These are phyloP conservation scores for Melinopterus prodromus DNA, from an alignment of 2,888 invertebrate species.

Conservation along the genomic window DNA sequence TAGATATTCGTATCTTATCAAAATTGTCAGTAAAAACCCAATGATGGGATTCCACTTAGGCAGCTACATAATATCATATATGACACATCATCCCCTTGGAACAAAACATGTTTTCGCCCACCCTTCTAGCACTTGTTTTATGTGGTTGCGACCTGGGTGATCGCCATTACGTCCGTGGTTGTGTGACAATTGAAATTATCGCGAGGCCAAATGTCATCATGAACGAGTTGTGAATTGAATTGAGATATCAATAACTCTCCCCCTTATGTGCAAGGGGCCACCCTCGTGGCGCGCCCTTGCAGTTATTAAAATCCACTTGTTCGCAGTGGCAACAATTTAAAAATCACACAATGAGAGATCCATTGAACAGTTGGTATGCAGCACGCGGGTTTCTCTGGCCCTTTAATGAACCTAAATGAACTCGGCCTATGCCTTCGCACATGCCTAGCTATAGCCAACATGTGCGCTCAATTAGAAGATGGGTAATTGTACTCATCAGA, in stretches of 20 bases:
- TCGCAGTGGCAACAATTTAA: conserved; percentile 45
- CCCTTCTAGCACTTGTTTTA: background rate
- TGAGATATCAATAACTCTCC: conserved; percentile 33
- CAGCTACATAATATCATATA: background rate
- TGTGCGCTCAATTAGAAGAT: background rate
- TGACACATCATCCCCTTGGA: background rate
- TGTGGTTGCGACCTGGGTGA: background rate
- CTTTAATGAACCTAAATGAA: conserved; percentile 22
- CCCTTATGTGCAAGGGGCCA: background rate
- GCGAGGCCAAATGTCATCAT: background rate
- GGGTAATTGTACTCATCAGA: background rate
- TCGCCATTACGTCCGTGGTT: background rate
- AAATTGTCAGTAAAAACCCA: background rate
- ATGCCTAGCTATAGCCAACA: background rate
- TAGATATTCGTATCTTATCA: too few relatives aligned
- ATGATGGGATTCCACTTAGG: too few relatives aligned
- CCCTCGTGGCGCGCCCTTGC: conserved; percentile 38
- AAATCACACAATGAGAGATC: conserved; percentile 26
- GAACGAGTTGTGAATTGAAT: conserved; percentile 14
- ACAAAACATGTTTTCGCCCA: background rate
- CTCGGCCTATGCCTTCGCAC: background rate
- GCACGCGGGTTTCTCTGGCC: conserved; percentile 10
- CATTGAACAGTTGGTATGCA: conserved; percentile 25
- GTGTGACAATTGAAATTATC: conserved; percentile 4
- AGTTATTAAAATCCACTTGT: conserved; percentile 54